phyloP scores from a whole-genome alignment of 2,888 invertebrate species.

The Polydrusus cervinus region DNA sequence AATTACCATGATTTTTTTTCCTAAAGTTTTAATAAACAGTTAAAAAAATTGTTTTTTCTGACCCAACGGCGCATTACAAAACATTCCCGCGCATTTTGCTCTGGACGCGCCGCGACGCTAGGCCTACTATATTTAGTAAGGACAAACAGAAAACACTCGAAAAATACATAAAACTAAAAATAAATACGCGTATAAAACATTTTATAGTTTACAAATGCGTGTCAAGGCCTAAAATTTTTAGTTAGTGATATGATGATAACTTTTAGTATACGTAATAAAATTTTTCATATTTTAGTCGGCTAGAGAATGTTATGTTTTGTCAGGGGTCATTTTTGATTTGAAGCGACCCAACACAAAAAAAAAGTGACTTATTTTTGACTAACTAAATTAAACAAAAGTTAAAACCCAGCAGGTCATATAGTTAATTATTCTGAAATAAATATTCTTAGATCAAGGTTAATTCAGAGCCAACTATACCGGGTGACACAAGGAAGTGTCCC shows the following conservation, averaged over 20 bases:
- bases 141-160: neutral
- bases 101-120: neutral
- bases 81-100: neutral
- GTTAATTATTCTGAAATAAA: no score
- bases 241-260: neutral
- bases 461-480: no score
- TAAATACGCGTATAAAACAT: slow-evolving; percentile 18
- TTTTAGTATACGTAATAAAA: neutral
- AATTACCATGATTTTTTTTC: no score
- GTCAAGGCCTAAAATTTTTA: slow-evolving; percentile 11
- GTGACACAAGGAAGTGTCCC: no score
- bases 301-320: neutral
- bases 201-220: slow-evolving; percentile 23
- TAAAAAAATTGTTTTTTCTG: no score
- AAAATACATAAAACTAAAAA: slow-evolving; percentile 24
- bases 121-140: slow-evolving; percentile 25
- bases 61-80: neutral
- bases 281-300: neutral
- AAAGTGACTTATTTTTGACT: no score
- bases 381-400: no score
- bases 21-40: no score
- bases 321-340: no score
- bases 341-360: no score
- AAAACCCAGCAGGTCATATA: no score
- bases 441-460: no score